These are phyloP conservation scores for Pelusios castaneus DNA, from an alignment of 2,113 vertebrate genomes.

Conservation along the genomic window DNA sequence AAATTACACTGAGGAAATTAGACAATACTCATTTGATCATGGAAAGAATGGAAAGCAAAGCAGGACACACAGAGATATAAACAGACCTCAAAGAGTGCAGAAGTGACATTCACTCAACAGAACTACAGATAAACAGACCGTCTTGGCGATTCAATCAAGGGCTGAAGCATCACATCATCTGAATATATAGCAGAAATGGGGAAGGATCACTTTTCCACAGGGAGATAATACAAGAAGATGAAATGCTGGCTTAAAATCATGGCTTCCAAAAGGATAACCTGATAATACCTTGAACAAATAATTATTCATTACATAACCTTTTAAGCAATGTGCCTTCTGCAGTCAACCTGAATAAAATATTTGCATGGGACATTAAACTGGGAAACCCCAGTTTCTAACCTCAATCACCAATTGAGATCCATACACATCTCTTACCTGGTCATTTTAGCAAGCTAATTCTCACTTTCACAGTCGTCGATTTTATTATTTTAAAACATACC, in stretches of 20 bases:
- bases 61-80: background rate
- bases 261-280: background rate
- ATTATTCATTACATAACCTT: fast-evolving
- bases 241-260: fast-evolving
- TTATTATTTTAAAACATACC: background rate
- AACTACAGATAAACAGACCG: background rate
- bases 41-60: slow-evolving; percentile 47
- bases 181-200: background rate
- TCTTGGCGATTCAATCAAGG: background rate
- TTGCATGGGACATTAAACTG: background rate
- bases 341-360: background rate
- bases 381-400: background rate
- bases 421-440: background rate
- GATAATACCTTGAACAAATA: slow-evolving; percentile 13
- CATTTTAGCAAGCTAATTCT: background rate
- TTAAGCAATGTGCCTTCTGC: background rate
- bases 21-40: background rate
- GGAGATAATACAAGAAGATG: background rate
- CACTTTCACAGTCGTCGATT: background rate
- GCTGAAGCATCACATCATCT: fast-evolving
- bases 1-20: background rate
- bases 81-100: background rate
- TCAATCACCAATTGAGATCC: background rate
- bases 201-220: fast-evolving
- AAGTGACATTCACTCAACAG: background rate